phyloP scores from a whole-genome alignment of 2,797 vertebrate genomes.

The Tangara arthus region DNA sequence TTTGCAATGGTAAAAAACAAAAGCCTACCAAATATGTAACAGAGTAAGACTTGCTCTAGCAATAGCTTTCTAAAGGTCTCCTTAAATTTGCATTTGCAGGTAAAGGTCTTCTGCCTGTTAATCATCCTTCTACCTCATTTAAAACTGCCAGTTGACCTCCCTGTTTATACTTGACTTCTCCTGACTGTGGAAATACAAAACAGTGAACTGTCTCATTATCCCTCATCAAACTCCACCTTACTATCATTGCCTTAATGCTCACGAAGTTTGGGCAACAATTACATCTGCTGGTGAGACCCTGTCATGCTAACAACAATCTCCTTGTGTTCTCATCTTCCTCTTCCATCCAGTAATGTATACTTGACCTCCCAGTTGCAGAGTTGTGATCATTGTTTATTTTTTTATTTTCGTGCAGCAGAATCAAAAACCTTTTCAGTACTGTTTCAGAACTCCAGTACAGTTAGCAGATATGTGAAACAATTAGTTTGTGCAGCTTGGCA shows the following conservation, averaged over 20 bases:
- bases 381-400: not conserved
- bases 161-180: not conserved
- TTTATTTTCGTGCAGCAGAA: not conserved
- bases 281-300: not conserved
- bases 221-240: not conserved
- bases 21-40: not conserved
- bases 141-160: not conserved
- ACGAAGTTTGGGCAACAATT: not conserved
- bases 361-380: not conserved
- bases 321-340: not conserved
- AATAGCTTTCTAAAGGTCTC: not conserved
- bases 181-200: not conserved
- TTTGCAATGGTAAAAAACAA: not conserved
- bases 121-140: not conserved
- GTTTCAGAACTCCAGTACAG: not conserved
- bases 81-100: not conserved
- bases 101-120: not conserved
- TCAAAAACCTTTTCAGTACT: not conserved
- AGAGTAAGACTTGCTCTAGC: not conserved
- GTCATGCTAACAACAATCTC: accelerated
- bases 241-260: not conserved
- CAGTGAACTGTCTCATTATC: not conserved
- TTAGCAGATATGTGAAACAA: not conserved
- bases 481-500: not conserved
- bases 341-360: not conserved